Conservation (phyloP, 2,113 vertebrate species). For the Lagopus muta region DNA sequence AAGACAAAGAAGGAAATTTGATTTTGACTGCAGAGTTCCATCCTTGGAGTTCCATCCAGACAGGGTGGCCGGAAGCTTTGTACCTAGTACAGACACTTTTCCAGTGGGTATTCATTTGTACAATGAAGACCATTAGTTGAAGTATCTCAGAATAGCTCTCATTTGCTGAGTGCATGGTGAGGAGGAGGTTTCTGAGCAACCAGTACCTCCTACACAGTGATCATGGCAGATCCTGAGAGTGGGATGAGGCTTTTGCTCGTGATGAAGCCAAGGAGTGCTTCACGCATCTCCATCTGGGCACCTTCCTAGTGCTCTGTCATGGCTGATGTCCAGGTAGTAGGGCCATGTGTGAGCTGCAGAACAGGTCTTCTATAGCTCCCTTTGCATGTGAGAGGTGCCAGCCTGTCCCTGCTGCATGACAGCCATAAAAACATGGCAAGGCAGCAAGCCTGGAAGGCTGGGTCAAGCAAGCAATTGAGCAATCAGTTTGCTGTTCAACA, state of each 20-base stretch:
- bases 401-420: not conserved
- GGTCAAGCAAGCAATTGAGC: not conserved
- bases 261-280: not conserved
- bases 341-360: rapidly evolving
- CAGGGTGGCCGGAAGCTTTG: not conserved
- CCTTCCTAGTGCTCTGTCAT: not conserved
- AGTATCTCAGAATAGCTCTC: constrained; percentile 53
- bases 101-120: not conserved
- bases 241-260: not conserved
- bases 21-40: not conserved
- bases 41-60: not conserved
- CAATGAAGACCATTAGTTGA: constrained; percentile 34
- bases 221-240: not conserved
- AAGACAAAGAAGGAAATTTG: not conserved
- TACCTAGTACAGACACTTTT: constrained; percentile 1
- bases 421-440: not conserved
- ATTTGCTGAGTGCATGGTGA: constrained; percentile 25
- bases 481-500: not conserved
- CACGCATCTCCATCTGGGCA: not conserved
- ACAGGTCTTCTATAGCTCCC: not conserved
- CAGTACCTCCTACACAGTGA: constrained; percentile 37
- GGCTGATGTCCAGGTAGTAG: rapidly evolving
- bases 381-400: not conserved
- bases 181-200: constrained; percentile 60
- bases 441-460: not conserved